Evolutionary conservation across 2,888 invertebrate genomes (phyloP), one percentile per base, ranked within the genome.

Genomic region (Eupithecia abbreviata): DNA sequence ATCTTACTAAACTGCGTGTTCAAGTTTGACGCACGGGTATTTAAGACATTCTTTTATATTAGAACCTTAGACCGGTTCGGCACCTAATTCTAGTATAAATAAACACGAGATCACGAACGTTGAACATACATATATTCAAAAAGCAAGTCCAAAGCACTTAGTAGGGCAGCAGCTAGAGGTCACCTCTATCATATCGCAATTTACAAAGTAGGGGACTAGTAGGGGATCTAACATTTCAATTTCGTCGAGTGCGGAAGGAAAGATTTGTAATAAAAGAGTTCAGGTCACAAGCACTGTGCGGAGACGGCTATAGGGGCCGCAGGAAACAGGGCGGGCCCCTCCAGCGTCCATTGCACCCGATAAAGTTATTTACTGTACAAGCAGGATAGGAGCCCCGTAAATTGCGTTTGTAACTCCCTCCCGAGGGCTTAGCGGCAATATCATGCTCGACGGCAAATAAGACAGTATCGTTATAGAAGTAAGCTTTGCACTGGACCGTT

Each of bases 361-460:
- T 88, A 89, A 91, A 91, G 88, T 91, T 91, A 92, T 92, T 92
- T 90, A 89, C 89, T 90, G 89, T 87, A 83, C 88, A 87, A 92
- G 89, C 88, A 88, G 85, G 85, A 18, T 88, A 88, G 86, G 75
- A 77, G 75, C 72, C 82, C 83, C 82, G 90, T 89, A 93, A 93
- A 92, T 93, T 92, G 91, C 87, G 87, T 93, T 92, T 90, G 88
- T 87, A 89, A 89, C 90, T 91, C 88, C 85, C 84, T 86, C 89
- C 85, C 85, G 82, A 85, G 87, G 87, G 87, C 85, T 84, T 85
- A 84, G 84, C 83, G 85, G 85, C 86, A 89, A 88, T 89, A 90
- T 88, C 85, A 82, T 82, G 82, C 83, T 86, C 83, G 85, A 81
- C 73, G 81, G 72, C 79, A 77, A 82, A 81, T 83, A 62, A 30